These are phyloP conservation scores for Eurytoma californica DNA, from an alignment of 2,888 invertebrate species.

Conservation along the genomic window DNA sequence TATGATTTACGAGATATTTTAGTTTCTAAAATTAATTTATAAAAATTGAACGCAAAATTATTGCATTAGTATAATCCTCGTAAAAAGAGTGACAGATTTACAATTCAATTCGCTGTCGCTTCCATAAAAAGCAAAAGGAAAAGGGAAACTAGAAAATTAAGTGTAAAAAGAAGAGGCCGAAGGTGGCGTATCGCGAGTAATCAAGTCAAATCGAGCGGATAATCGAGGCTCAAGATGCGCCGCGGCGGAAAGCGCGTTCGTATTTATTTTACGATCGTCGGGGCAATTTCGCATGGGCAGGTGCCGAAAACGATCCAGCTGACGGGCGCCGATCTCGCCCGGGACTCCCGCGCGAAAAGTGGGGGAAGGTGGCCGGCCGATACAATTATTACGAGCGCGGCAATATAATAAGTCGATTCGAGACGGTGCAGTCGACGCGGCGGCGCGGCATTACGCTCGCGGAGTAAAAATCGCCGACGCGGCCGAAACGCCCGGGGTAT, in stretches of 20 bases:
- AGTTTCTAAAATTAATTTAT: too few relatives aligned
- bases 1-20: too few relatives aligned
- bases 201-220: slow-evolving; percentile 25
- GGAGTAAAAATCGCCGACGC: neutral
- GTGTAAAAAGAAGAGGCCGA: slow-evolving; percentile 11
- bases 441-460: neutral
- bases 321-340: slow-evolving; percentile 30
- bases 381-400: slow-evolving; percentile 42
- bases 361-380: neutral
- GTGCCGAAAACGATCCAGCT: slow-evolving; percentile 56
- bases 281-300: slow-evolving; percentile 45
- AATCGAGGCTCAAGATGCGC: slow-evolving; percentile 28
- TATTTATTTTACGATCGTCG: slow-evolving; percentile 37
- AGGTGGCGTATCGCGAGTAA: slow-evolving; percentile 20
- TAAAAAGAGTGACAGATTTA: too few relatives aligned
- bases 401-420: slow-evolving; percentile 35
- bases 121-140: too few relatives aligned
- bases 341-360: neutral
- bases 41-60: too few relatives aligned
- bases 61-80: too few relatives aligned
- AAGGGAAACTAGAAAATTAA: neutral
- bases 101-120: too few relatives aligned
- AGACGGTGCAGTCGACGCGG: slow-evolving; percentile 6
- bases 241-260: neutral
- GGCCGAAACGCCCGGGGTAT: slow-evolving; percentile 48